These are phyloP conservation scores for Anguilla anguilla DNA, from an alignment of 2,797 vertebrate species.

Conservation along the genomic window DNA sequence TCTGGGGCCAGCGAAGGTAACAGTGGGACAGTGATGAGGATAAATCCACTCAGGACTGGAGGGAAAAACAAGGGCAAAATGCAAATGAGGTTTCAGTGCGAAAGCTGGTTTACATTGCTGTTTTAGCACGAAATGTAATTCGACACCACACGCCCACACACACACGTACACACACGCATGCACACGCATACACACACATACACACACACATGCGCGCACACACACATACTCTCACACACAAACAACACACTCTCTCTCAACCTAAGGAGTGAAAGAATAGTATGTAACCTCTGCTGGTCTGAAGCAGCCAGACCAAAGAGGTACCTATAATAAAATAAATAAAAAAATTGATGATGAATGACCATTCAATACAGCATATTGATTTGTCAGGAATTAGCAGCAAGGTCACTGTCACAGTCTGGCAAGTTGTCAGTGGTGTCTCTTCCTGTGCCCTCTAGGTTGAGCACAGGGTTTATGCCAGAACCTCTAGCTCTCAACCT, in stretches of 20 bases:
- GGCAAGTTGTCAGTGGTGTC: conserved; percentile 21
- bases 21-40: conserved; percentile 49
- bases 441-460: neutral
- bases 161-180: too few relatives aligned
- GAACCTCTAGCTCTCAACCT: neutral
- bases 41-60: conserved; percentile 36
- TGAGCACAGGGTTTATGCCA: neutral
- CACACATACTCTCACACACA: too few relatives aligned
- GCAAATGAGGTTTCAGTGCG: conserved; percentile 24
- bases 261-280: too few relatives aligned
- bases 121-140: neutral
- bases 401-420: neutral
- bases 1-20: conserved; percentile 58
- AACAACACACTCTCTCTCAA: neutral
- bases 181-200: too few relatives aligned
- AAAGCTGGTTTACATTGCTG: neutral
- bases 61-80: conserved; percentile 25
- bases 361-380: conserved; percentile 35
- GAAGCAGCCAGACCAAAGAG: neutral
- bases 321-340: conserved; percentile 12
- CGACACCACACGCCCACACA: too few relatives aligned
- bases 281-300: neutral
- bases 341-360: conserved; percentile 25
- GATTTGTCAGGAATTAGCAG: conserved; percentile 36
- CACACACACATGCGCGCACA: too few relatives aligned